Conservation (phyloP, 2,113 vertebrate species). For the Nansenia antarctica region DNA sequence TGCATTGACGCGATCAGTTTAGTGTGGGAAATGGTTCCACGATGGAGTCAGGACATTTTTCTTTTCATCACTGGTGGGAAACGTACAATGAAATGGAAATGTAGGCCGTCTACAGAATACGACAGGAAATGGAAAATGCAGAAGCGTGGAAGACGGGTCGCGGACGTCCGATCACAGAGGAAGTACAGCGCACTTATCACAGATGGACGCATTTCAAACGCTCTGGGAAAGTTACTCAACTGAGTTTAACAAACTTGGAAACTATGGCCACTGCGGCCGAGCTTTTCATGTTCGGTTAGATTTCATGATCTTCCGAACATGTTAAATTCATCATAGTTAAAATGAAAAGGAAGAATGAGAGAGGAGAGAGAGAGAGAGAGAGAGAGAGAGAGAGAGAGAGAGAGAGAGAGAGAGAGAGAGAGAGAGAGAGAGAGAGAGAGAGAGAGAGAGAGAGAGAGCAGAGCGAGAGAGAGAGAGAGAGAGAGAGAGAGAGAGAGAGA, state of each 20-base stretch:
- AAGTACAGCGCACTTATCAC: constrained; percentile 46
- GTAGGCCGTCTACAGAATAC: constrained; percentile 23
- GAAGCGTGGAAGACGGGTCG: constrained; percentile 9
- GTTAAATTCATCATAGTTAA: constrained; percentile 66
- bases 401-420: constrained; percentile 27
- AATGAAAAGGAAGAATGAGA: constrained; percentile 45
- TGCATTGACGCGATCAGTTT: constrained; percentile 29
- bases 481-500: no score
- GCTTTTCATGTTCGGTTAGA: constrained; percentile 61
- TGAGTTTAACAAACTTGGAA: constrained; percentile 53
- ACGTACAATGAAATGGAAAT: no score
- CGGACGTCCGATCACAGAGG: constrained; percentile 29
- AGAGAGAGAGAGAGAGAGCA: constrained; percentile 28
- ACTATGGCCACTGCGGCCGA: constrained; percentile 47
- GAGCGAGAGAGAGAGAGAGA: constrained; percentile 10
- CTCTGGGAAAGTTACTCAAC: constrained; percentile 47
- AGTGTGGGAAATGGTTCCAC: constrained; percentile 29
- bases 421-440: constrained; percentile 25
- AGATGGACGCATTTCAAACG: constrained; percentile 37
- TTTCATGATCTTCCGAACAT: constrained; percentile 62
- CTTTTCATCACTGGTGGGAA: constrained; percentile 33
- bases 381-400: constrained; percentile 28
- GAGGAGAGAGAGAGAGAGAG: constrained; percentile 18
- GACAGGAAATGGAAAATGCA: constrained; percentile 46
- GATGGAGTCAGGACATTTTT: constrained; percentile 18